A percentile compares a stretch with the other conserved stretches of the same genome.
Evolutionary conservation across 1,140 invertebrate genomes (phyloP).

Genomic region (Apis mellifera): Amel_HAv3.1 CM009941.2:12723501-12724000

Average conservation of each 20-base stretch:
- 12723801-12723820: too few species aligned
- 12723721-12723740: too few species aligned
- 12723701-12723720: too few species aligned
- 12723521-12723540: neutral
- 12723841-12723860: neutral
- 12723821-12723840: neutral
- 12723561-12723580: slow-evolving; percentile 53
- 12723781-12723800: too few species aligned
- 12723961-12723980: slow-evolving; percentile 61
- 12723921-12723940: slow-evolving; percentile 69
- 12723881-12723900: slow-evolving; percentile 64
- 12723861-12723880: slow-evolving; percentile 34
- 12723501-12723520: neutral
- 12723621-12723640: slow-evolving; percentile 72
- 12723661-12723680: slow-evolving; percentile 8
- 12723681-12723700: too few species aligned
- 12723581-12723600: slow-evolving; percentile 78
- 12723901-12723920: slow-evolving; percentile 62
- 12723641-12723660: slow-evolving; percentile 73
- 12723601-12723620: slow-evolving; percentile 66
- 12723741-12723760: too few species aligned
- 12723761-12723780: too few species aligned
- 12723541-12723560: slow-evolving; percentile 59
- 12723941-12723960: slow-evolving; percentile 74
- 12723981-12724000: slow-evolving; percentile 54